Percentiles rank a stretch among this genome's conserved stretches.
Conservation (phyloP, 2,888 invertebrate genomes). For the Acanthococcus lagerstroemiae region DNA sequence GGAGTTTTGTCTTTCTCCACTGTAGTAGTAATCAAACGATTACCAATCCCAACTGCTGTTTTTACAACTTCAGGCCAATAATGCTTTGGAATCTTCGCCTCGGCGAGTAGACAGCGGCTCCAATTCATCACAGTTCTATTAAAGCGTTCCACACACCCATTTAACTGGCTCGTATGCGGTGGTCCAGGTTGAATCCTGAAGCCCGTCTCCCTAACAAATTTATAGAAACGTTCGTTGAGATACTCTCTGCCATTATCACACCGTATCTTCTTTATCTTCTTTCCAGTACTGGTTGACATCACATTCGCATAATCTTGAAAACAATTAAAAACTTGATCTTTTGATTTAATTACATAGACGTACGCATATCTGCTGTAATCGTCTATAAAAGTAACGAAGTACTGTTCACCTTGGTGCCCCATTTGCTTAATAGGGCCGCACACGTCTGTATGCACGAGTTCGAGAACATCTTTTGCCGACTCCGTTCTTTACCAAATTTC, state of each 20-base stretch:
- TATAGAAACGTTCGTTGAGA: background rate
- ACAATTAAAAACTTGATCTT: too few species aligned
- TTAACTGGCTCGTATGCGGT: constrained; percentile 2
- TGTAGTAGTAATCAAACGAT: constrained; percentile 22
- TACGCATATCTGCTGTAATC: constrained; percentile 34
- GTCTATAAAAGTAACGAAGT: constrained; percentile 34
- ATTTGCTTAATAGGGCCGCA: too few species aligned
- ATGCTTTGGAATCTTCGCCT: background rate
- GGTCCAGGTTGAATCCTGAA: background rate
- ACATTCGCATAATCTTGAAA: too few species aligned
- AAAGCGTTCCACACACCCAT: constrained; percentile 26
- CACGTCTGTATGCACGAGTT: too few species aligned
- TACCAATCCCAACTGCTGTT: constrained; percentile 20
- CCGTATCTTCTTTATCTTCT: too few species aligned
- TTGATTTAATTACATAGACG: constrained; percentile 33
- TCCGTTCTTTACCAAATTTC: background rate
- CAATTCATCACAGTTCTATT: background rate
- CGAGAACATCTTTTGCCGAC: background rate
- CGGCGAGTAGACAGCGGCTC: background rate
- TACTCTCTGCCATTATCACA: background rate
- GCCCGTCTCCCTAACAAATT: background rate
- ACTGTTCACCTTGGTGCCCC: constrained; percentile 33
- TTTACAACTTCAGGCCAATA: constrained; percentile 24
- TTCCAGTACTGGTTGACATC: too few species aligned
- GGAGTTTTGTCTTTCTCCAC: constrained; percentile 35